Conservation (phyloP, 2,888 invertebrate genomes). For the Standfussiana lucernea region DNA sequence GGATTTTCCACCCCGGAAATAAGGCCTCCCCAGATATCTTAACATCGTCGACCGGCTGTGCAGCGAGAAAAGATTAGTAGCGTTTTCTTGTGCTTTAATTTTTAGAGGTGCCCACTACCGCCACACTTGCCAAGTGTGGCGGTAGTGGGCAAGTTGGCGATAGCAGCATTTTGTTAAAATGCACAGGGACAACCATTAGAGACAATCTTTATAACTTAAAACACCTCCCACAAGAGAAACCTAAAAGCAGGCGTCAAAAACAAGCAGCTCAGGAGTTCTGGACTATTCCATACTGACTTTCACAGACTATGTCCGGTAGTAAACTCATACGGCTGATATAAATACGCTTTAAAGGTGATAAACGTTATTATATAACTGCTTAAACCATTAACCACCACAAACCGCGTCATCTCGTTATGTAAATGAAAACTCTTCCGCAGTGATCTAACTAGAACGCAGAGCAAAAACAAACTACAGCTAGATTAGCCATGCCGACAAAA, state of each 20-base stretch:
- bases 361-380: constrained; percentile 19
- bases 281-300: not conserved
- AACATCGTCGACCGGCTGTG: not conserved
- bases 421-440: constrained; percentile 29
- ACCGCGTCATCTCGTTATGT: constrained; percentile 23
- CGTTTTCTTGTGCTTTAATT: not conserved
- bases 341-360: constrained; percentile 6
- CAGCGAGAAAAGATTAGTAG: not conserved
- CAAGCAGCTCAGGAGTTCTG: not conserved
- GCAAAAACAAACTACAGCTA: constrained; percentile 12
- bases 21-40: too few species aligned
- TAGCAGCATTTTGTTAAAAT: not conserved
- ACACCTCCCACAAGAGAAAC: not conserved
- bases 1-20: too few species aligned
- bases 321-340: not conserved
- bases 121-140: too few species aligned
- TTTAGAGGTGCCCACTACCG: not conserved
- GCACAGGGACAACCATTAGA: not conserved
- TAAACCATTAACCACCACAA: constrained; percentile 5
- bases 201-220: too few species aligned
- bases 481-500: not conserved
- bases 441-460: constrained; percentile 22
- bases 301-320: not conserved
- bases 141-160: too few species aligned
- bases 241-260: not conserved